Evolutionary conservation across 2,113 vertebrate species (phyloP).

Genomic region (Saccopteryx leptura): DNA sequence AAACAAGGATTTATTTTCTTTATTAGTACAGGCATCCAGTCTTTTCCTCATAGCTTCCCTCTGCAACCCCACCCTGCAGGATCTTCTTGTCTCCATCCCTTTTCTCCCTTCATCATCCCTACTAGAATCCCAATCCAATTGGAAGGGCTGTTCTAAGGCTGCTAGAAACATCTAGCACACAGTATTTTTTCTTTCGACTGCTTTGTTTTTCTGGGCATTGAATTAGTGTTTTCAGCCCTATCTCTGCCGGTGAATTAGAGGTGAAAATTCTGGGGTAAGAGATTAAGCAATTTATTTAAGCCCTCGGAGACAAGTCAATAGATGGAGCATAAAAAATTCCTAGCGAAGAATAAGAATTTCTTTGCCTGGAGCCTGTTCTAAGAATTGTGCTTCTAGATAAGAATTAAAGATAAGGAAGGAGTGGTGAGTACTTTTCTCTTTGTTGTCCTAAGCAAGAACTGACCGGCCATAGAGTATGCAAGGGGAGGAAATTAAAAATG

Average conservation of each 20-base stretch:
- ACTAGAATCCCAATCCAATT: background rate
- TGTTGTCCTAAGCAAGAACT: background rate
- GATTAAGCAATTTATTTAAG: background rate
- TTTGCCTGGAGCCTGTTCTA: background rate
- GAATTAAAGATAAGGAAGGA: background rate
- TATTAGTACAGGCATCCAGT: background rate
- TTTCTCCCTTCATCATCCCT: background rate
- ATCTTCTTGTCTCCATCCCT: background rate
- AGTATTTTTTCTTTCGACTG: background rate
- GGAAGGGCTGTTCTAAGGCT: conserved; percentile 14
- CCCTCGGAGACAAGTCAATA: background rate
- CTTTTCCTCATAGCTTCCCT: background rate
- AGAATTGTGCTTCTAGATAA: background rate
- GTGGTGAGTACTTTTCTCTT: background rate
- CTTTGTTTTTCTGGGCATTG: background rate
- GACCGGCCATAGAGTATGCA: background rate
- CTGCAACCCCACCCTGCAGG: background rate
- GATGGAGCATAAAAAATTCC: background rate
- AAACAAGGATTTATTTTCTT: background rate
- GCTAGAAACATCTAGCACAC: background rate
- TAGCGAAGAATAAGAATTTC: background rate
- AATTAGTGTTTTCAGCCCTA: background rate
- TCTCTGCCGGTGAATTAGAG: background rate
- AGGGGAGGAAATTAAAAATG: background rate
- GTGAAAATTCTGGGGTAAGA: background rate